These are phyloP conservation scores for Helostoma temminkii DNA, from an alignment of 2,797 vertebrate species.

Conservation along the genomic window DNA sequence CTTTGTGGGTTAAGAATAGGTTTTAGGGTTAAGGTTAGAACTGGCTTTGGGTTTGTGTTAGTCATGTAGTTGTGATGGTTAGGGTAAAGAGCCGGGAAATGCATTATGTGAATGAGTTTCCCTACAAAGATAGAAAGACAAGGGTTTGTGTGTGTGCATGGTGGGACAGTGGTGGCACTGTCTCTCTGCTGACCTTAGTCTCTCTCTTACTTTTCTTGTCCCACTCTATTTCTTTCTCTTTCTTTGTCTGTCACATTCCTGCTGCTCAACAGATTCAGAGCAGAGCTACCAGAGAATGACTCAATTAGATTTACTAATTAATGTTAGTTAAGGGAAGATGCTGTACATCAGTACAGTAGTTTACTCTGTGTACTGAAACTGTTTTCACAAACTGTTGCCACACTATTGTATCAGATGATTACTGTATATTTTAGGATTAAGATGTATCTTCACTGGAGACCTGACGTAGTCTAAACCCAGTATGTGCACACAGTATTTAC, in stretches of 20 bases:
- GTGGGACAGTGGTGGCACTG: conserved; percentile 45
- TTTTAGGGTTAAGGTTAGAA: too few relatives aligned
- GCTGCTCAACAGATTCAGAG: conserved; percentile 44
- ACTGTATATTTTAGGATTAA: too few relatives aligned
- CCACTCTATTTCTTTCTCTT: conserved; percentile 46
- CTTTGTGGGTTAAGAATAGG: too few relatives aligned
- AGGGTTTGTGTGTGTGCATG: not conserved
- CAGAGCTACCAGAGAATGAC: conserved; percentile 11
- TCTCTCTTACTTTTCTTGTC: conserved; percentile 32
- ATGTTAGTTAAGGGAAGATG: not conserved
- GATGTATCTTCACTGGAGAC: too few relatives aligned
- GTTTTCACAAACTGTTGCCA: not conserved
- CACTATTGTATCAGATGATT: too few relatives aligned
- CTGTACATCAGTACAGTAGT: not conserved
- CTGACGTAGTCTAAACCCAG: too few relatives aligned
- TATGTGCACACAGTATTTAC: too few relatives aligned
- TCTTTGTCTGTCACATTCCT: conserved; percentile 69
- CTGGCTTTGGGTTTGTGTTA: too few relatives aligned
- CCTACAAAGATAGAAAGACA: too few relatives aligned
- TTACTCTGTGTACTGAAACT: not conserved
- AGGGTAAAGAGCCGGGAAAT: too few relatives aligned
- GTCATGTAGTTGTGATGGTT: too few relatives aligned
- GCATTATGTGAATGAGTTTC: too few relatives aligned
- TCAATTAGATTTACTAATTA: conserved; percentile 4
- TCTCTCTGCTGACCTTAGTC: conserved; percentile 44